A percentile compares a stretch with the other conserved stretches of the same genome.
phyloP scores from a whole-genome alignment of 2,797 vertebrate species.

The Kryptopterus vitreolus region DNA sequence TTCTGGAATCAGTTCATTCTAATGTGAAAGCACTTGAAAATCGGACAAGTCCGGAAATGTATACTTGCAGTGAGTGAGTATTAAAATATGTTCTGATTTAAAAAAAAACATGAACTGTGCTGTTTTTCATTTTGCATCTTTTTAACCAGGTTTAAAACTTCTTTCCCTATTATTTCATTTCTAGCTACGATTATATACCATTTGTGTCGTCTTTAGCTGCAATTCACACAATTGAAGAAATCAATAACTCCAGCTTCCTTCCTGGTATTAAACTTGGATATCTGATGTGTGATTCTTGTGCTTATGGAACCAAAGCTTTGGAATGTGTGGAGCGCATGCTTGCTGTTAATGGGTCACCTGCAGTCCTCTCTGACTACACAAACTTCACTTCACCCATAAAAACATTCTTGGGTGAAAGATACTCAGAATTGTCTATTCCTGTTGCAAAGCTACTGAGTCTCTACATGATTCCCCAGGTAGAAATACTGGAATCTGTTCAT shows the following conservation, averaged over 20 bases:
- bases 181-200: conserved; percentile 57
- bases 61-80: conserved; percentile 62
- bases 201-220: conserved; percentile 56
- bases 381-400: conserved; percentile 41
- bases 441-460: conserved; percentile 49
- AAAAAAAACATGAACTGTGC: background rate
- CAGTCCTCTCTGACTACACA: conserved; percentile 45
- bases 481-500: background rate
- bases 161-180: background rate
- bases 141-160: background rate
- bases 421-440: conserved; percentile 50
- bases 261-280: conserved; percentile 64
- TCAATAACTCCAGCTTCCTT: conserved; percentile 63
- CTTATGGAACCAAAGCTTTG: conserved; percentile 58
- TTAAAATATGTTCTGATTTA: background rate
- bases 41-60: conserved; percentile 51
- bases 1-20: conserved; percentile 55
- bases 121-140: background rate
- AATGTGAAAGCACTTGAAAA: conserved; percentile 46
- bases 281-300: conserved; percentile 62
- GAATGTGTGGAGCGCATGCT: conserved; percentile 56
- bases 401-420: conserved; percentile 40
- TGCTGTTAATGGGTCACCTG: conserved; percentile 36
- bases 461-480: conserved; percentile 50
- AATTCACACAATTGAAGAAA: conserved; percentile 61